Evolutionary conservation across 2,797 vertebrate species (phyloP), one percentile per base, ranked within the genome.

Genomic region (Euthynnus affinis): DNA sequence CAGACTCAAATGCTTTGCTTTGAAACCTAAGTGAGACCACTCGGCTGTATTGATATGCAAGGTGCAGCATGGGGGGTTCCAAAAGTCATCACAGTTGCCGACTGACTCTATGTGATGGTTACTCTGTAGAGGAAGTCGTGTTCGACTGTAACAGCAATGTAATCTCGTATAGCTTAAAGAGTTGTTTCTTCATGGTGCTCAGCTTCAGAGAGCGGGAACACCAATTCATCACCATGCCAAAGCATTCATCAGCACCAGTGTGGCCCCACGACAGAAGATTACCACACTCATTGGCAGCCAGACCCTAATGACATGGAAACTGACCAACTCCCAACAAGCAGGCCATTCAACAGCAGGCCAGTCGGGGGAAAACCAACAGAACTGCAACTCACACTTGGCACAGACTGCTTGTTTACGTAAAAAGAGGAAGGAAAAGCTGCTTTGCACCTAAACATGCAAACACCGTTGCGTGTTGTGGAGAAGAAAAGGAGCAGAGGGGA

Each of bases 281-380:
- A 92, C 87, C 83, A 80, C 86, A 91, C 77, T 49, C 80, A 13
- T 66, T 89, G 90, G 87, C 87, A 89, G 82, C 77, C 84, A 29
- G 71, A 74, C 84, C 64, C 83, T 82, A 90, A 94, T 72, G 83
- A 91, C 91, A 91, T 93, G 93, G 93, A 93, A 92, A 85, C 82
- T 27, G 78, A 92, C 92, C 94, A 93, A 88, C 73, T 92, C 82
- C 69, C 72, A 92, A 94, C 93, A 95, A 95, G 85, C 27, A 40
- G 86, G 52, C 88, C 88, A 91, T 94, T 95, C 91, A 95, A 59
- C 58, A 12, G 80, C 61, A 23, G 77, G 66, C 59, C 59, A 64
- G 87, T 71, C 71, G 17, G 65, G 76, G 73, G 83, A 74, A 74
- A 83, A 89, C 53, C 71, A 79, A 82, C 82, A 77, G 87, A 49